Conservation (phyloP, 2,797 vertebrate species). For the Mus minutoides region DNA sequence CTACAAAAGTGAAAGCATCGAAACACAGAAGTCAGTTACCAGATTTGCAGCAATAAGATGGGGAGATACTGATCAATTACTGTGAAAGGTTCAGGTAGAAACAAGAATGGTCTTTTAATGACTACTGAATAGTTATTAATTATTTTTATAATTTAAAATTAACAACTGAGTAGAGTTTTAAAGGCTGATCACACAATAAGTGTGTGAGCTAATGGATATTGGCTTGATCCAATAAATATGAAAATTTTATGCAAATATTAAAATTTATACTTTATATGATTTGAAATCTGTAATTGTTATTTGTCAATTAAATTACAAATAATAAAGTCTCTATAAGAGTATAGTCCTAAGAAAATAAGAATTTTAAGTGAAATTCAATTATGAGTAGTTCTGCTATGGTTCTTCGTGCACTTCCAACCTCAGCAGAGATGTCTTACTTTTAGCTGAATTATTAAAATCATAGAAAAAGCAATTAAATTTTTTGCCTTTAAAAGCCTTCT, state of each 20-base stretch:
- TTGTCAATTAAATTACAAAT: background rate
- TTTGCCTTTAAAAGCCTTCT: background rate
- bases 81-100: background rate
- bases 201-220: background rate
- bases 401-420: background rate
- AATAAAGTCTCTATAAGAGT: background rate
- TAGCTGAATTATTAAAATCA: background rate
- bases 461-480: background rate
- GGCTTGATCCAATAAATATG: background rate
- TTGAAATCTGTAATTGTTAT: background rate
- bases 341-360: background rate
- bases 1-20: background rate
- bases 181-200: background rate
- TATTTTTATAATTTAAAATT: background rate
- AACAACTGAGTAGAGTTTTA: background rate
- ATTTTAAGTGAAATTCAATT: background rate
- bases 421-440: background rate
- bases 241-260: background rate
- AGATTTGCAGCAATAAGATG: background rate
- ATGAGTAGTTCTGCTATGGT: background rate
- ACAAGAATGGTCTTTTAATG: background rate
- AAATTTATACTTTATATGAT: background rate
- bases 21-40: background rate
- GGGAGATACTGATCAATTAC: background rate
- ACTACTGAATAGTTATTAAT: background rate